These are phyloP conservation scores for Oligia latruncula DNA, from an alignment of 2,888 invertebrate genomes.

Conservation along the genomic window DNA sequence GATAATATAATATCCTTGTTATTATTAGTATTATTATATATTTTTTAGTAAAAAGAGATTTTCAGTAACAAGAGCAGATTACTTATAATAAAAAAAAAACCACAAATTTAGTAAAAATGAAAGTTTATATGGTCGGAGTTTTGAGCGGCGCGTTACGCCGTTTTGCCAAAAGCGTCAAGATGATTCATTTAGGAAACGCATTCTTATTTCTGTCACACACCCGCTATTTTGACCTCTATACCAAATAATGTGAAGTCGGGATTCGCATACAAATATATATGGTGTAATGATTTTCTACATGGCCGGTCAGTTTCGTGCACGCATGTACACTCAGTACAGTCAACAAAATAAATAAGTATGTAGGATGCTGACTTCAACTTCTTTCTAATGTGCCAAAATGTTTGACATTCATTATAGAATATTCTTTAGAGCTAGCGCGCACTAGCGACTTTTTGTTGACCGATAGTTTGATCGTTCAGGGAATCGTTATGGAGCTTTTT, in stretches of 20 bases:
- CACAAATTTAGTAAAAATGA: background rate
- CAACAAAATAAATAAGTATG: background rate
- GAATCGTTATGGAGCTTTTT: too few species aligned
- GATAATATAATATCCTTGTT: too few species aligned
- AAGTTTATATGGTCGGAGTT: background rate
- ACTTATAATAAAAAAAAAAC: background rate
- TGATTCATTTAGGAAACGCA: background rate
- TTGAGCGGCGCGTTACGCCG: too few species aligned
- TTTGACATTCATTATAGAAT: background rate
- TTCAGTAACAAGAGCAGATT: background rate
- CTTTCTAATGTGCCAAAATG: background rate
- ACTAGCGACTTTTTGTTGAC: too few species aligned
- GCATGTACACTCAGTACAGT: constrained; percentile 19
- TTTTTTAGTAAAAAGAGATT: background rate
- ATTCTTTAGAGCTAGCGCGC: too few species aligned
- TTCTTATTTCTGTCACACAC: constrained; percentile 49
- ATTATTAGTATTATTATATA: too few species aligned
- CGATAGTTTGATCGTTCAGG: too few species aligned
- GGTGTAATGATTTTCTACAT: constrained; percentile 27
- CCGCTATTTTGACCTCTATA: constrained; percentile 46
- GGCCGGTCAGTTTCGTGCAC: constrained; percentile 8
- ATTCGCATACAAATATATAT: constrained; percentile 51
- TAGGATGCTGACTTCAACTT: background rate
- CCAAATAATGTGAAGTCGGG: constrained; percentile 19
- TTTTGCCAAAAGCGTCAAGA: background rate